Evolutionary conservation across 1,140 invertebrate species (phyloP), one percentile per base, ranked within the genome.

Genomic region (Proales similis): DNA sequence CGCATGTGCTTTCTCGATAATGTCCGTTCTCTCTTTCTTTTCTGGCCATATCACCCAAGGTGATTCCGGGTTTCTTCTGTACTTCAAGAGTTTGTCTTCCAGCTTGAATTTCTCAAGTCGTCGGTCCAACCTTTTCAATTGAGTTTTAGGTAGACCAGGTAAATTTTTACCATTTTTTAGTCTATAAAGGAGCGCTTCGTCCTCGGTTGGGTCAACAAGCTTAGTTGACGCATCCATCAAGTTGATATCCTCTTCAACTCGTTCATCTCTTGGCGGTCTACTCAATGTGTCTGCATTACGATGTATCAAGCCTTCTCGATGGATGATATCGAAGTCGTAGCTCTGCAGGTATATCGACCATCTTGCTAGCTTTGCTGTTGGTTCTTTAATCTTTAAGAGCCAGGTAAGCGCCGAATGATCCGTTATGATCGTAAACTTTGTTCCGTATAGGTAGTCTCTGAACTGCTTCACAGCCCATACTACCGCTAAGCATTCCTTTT

Each of bases 291-390:
- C 64, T 7, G 57, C 61, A 39, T 63, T 63, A 2, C 19, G 17
- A 29, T 63, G 46, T 1, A 39, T 64, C 1, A 4, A n/a, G 0
- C 64, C 64, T 24, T 36, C 20, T 45, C 48, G 36, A 63, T 53
- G 46, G 29, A 20, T 11, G 19, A 63, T 65, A 17, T 65, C 47
- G 17, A 63, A 63, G 27, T 63, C 39, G 38, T 39, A 65, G 7
- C 30, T 29, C 3, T 47, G 19, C 22, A 65, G 24, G 11, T 42
- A 29, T 1, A 63, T 46, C 17, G 38, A 14, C 64, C 64, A 65
- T 32, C 61, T 36, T 2, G 60, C 48, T 38, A 81, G 60, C 36
- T 77, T 45, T 36, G 70, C 73, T 1, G 62, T 68, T 3, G 74
- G 69, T 48, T 78, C 72, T 65, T 72, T 74, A 2, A 77, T 67